A percentile compares a stretch with the other conserved stretches of the same genome.
phyloP scores from a whole-genome alignment of 2,888 invertebrate species.

The Lampropteryx suffumata region DNA sequence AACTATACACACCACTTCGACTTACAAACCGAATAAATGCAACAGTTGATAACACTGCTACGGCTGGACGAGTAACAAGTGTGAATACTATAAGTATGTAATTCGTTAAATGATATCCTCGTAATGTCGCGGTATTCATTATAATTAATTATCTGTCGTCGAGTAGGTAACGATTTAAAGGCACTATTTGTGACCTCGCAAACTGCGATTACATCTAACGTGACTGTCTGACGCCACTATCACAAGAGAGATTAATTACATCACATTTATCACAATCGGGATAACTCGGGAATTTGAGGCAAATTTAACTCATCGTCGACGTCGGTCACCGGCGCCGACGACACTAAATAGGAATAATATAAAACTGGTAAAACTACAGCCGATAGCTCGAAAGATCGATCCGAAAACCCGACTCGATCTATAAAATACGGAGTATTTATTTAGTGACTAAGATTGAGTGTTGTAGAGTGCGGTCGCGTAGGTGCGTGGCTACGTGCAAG shows the following conservation, averaged over 20 bases:
- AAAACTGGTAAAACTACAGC: conserved; percentile 21
- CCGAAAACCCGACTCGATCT: conserved; percentile 43
- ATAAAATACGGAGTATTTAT: conserved; percentile 51
- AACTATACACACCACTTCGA: conserved; percentile 75
- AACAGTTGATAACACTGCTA: conserved; percentile 65
- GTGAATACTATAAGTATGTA: conserved; percentile 66
- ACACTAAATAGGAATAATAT: conserved; percentile 24
- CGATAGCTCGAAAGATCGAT: conserved; percentile 38
- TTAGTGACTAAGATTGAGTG: conserved; percentile 27
- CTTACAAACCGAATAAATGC: conserved; percentile 76
- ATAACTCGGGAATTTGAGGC: conserved; percentile 60
- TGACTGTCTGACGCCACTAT: conserved; percentile 77
- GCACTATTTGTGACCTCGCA: conserved; percentile 55
- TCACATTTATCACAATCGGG: conserved; percentile 79
- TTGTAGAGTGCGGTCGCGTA: neutral
- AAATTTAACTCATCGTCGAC: conserved; percentile 37
- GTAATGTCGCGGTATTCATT: conserved; percentile 46
- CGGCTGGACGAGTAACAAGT: conserved; percentile 52
- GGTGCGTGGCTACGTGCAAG: conserved; percentile 65
- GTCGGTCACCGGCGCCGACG: conserved; percentile 26
- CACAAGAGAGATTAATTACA: conserved; percentile 76
- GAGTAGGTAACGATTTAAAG: conserved; percentile 64
- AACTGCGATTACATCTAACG: conserved; percentile 70
- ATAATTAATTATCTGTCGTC: conserved; percentile 45
- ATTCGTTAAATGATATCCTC: conserved; percentile 56